Evolutionary conservation across 2,797 vertebrate genomes (phyloP).

Genomic region (Cryptoblepharus egeriae): DNA sequence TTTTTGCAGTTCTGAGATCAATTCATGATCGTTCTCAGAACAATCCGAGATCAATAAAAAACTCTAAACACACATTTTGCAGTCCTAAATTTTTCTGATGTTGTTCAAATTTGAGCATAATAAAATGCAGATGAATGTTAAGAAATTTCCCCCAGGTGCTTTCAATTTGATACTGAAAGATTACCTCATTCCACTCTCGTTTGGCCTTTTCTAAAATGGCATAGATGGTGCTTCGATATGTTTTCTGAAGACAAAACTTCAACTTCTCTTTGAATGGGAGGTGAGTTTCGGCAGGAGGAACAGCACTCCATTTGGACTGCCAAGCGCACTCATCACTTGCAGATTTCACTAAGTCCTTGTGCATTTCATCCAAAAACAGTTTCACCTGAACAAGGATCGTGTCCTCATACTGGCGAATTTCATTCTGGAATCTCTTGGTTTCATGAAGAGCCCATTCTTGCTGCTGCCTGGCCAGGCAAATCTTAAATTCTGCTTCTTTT

Average conservation of each 20-base stretch:
- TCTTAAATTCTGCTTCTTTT: constrained; percentile 84
- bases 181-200: constrained; percentile 84
- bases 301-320: constrained; percentile 43
- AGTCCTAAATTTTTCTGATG: background rate
- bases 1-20: background rate
- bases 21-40: too few species aligned
- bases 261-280: constrained; percentile 71
- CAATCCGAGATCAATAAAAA: too few species aligned
- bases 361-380: constrained; percentile 77
- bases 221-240: constrained; percentile 76
- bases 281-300: constrained; percentile 43
- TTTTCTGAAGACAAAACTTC: constrained; percentile 76
- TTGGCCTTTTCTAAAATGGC: constrained; percentile 76
- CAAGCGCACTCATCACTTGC: constrained; percentile 48
- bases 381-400: constrained; percentile 80
- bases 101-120: background rate
- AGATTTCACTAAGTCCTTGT: constrained; percentile 66
- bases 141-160: background rate
- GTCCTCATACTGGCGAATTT: constrained; percentile 74
- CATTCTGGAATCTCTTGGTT: constrained; percentile 70
- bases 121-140: background rate
- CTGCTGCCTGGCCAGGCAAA: constrained; percentile 74
- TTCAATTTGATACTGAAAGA: constrained; percentile 30
- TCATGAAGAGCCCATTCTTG: constrained; percentile 81
- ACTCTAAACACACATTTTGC: background rate